Conservation (phyloP, 92 coral and sea anemone genomes). For the Zoanthus solanderi region DNA sequence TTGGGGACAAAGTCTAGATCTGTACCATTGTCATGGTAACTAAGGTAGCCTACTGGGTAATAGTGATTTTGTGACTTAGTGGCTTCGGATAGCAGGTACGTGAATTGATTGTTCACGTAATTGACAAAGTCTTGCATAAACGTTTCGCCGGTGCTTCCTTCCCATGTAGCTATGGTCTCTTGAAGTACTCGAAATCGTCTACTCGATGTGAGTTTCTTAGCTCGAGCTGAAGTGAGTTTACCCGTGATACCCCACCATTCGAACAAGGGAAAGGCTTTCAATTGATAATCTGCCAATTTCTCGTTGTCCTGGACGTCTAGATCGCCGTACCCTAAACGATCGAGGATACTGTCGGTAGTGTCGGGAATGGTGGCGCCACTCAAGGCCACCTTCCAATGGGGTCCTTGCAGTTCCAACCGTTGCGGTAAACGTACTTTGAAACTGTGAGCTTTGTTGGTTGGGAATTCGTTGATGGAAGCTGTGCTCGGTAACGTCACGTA, state of each 20-base stretch:
- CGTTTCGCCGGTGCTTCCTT: not conserved
- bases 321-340: not conserved
- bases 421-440: slow-evolving; percentile 2
- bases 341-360: not conserved
- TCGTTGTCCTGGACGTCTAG: not conserved
- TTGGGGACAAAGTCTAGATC: not conserved
- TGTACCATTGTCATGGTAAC: too few relatives aligned
- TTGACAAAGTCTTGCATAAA: not conserved
- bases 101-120: not conserved
- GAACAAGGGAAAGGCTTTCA: not conserved
- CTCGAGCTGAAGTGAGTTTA: too few relatives aligned
- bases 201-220: too few relatives aligned
- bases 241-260: too few relatives aligned
- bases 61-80: not conserved
- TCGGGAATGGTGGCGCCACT: not conserved
- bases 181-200: too few relatives aligned
- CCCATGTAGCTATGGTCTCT: too few relatives aligned
- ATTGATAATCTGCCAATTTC: not conserved
- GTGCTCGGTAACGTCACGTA: not conserved
- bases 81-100: not conserved
- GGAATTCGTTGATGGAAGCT: not conserved
- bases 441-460: not conserved
- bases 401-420: not conserved
- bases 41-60: too few relatives aligned
- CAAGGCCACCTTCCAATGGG: not conserved